These are phyloP conservation scores for Eupithecia insigniata DNA, from an alignment of 2,888 invertebrate genomes.

Conservation along the genomic window DNA sequence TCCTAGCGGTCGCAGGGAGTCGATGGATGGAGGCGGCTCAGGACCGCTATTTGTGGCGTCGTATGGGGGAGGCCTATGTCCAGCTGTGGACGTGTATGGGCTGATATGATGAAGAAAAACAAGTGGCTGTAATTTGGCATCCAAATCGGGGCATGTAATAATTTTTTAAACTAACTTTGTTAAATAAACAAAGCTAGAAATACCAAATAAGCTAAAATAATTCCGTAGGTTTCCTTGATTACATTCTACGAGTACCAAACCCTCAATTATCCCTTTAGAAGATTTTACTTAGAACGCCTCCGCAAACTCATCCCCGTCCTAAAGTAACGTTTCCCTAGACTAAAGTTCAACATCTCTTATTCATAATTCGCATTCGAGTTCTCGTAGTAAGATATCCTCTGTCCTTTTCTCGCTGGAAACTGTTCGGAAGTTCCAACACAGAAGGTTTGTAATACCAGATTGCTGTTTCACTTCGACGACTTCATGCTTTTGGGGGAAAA, in stretches of 20 bases:
- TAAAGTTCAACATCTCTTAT: slow-evolving; percentile 9
- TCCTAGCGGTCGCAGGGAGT: no score
- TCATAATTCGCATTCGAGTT: slow-evolving; percentile 52
- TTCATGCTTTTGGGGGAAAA: not conserved
- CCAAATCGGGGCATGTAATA: no score
- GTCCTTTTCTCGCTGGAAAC: slow-evolving; percentile 70
- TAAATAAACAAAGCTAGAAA: not conserved
- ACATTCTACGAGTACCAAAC: slow-evolving; percentile 9
- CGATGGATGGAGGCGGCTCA: no score
- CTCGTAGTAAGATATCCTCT: slow-evolving; percentile 59
- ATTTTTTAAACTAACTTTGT: no score
- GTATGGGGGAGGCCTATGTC: no score
- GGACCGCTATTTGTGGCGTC: no score
- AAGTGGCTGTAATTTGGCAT: no score
- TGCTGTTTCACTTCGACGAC: slow-evolving; percentile 14
- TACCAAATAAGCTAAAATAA: not conserved
- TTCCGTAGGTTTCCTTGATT: slow-evolving; percentile 4
- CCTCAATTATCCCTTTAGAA: slow-evolving; percentile 14
- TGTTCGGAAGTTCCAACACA: slow-evolving; percentile 68
- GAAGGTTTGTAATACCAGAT: slow-evolving; percentile 12
- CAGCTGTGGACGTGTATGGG: no score
- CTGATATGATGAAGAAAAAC: no score
- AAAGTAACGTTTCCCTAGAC: slow-evolving; percentile 14
- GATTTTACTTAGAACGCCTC: slow-evolving; percentile 11
- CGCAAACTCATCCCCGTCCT: not conserved